Evolutionary conservation across 2,888 invertebrate genomes (phyloP).

Genomic region (Dastarcus helophoroides): DNA sequence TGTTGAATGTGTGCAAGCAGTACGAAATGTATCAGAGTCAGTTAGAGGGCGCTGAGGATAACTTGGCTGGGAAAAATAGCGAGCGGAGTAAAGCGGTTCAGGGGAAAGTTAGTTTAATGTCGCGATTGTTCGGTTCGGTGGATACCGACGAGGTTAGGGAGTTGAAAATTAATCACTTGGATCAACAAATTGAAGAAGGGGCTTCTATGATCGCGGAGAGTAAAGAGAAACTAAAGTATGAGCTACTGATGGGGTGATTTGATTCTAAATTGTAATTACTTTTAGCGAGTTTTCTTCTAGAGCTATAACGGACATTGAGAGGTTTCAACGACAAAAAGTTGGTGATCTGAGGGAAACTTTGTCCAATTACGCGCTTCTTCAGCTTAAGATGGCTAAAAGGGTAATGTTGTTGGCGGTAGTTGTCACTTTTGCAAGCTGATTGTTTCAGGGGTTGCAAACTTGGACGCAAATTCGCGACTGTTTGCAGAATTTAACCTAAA

Average conservation of each 20-base stretch:
- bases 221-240: conserved; percentile 49
- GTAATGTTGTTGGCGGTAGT: conserved; percentile 33
- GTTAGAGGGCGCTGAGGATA: conserved; percentile 58
- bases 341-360: conserved; percentile 60
- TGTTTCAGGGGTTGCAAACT: conserved; percentile 57
- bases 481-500: conserved; percentile 58
- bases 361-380: conserved; percentile 54
- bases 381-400: conserved; percentile 65
- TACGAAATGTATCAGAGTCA: conserved; percentile 63
- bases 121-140: conserved; percentile 59
- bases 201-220: conserved; percentile 46
- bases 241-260: not conserved
- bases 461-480: conserved; percentile 68
- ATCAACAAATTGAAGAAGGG: conserved; percentile 53
- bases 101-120: conserved; percentile 62
- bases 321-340: conserved; percentile 63
- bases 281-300: conserved; percentile 57
- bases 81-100: conserved; percentile 47
- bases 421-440: conserved; percentile 5
- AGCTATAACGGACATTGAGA: conserved; percentile 54
- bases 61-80: conserved; percentile 38
- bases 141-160: conserved; percentile 68
- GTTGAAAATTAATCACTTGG: conserved; percentile 52
- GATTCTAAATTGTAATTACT: conserved; percentile 13
- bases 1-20: conserved; percentile 62